Base-by-base conservation (phyloP, 2,113 vertebrate genomes). In the Protobothrops mucrosquamatus region DNA sequence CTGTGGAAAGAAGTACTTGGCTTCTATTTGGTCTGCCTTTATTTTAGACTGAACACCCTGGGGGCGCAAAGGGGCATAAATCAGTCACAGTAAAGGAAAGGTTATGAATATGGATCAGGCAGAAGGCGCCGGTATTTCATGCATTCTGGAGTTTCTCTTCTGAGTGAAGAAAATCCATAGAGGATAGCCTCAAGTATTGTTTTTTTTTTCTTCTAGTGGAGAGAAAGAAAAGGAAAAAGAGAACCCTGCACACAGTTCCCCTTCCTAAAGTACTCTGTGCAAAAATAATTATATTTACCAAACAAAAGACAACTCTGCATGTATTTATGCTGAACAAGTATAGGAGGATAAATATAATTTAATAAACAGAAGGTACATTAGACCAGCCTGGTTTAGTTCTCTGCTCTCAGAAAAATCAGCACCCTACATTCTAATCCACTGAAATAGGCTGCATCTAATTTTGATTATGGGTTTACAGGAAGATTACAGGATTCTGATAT, bases 91-190 rank as follows among this genome's bases (percentile, higher is more conserved):
- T 92, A 96, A 96, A 90, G 43, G 93, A 96, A 95, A 91, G 92
- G 95, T 92, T 95, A 97, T 95, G 95, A 96, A 95, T 96, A 94
- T 93, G 91, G 97, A 97, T 95, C 92, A 94, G 92, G 96, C n/a
- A 93, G 94, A 94, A 91, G 56, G 93, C 85, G 92, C 91, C 88
- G 52, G 92, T 87, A 91, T 96, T 94, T 92, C 54, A 92, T 94
- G 90, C 95, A 93, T 94, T 94, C 74, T 6, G 89, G 92, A 85
- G 89, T 95, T 87, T 64, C 89, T 96, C 96, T 92, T 94, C 91
- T 94, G 93, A 92, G 93, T 95, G 91, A 94, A 96, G 89, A 46
- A 95, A 96, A 96, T 94, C 91, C 95, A 94, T 20, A 57, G 95
- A 96, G 29, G 1, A 91, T 91, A 94, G 95, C 89, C 96, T 48